Percentiles rank a stretch among this genome's conserved stretches.
Evolutionary conservation across 2,888 invertebrate species (phyloP).

Genomic region (Tipula helvola): DNA sequence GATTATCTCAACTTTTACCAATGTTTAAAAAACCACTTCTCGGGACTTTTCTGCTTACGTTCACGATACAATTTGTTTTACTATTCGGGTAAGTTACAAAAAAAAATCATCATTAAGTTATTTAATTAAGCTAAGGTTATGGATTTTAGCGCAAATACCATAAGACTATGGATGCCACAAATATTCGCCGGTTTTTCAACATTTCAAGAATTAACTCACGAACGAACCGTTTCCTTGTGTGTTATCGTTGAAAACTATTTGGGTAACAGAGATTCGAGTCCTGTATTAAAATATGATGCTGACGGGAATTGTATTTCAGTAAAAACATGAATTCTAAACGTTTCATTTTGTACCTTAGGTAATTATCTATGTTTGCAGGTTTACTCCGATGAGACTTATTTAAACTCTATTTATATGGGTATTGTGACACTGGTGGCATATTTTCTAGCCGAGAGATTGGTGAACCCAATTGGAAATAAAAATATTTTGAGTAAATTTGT

Average conservation of each 20-base stretch:
- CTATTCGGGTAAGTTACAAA: slow-evolving; percentile 53
- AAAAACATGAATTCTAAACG: background rate
- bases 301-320: background rate
- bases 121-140: background rate
- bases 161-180: slow-evolving; percentile 79
- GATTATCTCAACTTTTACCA: slow-evolving; percentile 48
- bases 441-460: background rate
- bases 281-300: background rate
- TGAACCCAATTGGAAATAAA: background rate
- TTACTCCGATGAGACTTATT: background rate
- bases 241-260: background rate
- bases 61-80: slow-evolving; percentile 49
- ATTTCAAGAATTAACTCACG: slow-evolving; percentile 31
- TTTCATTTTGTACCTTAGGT: background rate
- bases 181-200: slow-evolving; percentile 58
- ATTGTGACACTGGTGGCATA: background rate
- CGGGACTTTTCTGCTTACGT: slow-evolving; percentile 46
- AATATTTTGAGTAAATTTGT: background rate
- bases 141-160: slow-evolving; percentile 52
- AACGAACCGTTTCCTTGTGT: background rate
- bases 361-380: background rate
- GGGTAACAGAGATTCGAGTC: background rate
- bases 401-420: background rate
- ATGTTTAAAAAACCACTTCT: slow-evolving; percentile 50
- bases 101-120: background rate